Percentiles rank a stretch among this genome's conserved stretches.
phyloP scores from a whole-genome alignment of 2,113 vertebrate genomes.

The Neolamprologus variostigma region DNA sequence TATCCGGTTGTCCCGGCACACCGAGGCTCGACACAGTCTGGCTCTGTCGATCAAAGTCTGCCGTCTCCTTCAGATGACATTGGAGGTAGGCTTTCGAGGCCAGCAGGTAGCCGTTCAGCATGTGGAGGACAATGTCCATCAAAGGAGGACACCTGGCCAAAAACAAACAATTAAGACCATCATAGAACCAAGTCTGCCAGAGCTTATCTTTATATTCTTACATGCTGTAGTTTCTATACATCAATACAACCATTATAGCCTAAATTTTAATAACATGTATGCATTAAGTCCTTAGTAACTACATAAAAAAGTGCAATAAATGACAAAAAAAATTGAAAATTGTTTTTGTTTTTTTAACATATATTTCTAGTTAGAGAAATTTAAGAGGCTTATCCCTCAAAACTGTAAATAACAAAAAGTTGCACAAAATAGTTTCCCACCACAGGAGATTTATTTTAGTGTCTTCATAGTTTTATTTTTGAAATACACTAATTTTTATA shows the following conservation, averaged over 20 bases:
- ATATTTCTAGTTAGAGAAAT: no score
- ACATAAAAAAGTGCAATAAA: no score
- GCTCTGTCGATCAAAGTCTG: constrained; percentile 85
- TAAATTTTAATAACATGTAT: fast-evolving
- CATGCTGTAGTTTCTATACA: not conserved
- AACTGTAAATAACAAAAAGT: not conserved
- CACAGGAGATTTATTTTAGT: not conserved
- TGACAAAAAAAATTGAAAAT: no score
- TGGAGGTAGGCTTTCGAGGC: constrained; percentile 95
- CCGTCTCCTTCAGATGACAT: constrained; percentile 91
- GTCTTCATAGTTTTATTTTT: not conserved
- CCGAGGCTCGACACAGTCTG: constrained; percentile 81
- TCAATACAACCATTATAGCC: not conserved
- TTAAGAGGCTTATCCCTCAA: fast-evolving
- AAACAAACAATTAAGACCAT: not conserved
- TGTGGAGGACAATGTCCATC: constrained; percentile 95
- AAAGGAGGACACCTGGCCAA: constrained; percentile 85
- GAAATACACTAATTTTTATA: fast-evolving
- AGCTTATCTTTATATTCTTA: not conserved
- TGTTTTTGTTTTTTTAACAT: no score
- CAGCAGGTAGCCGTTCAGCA: constrained; percentile 93
- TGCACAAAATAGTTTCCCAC: not conserved
- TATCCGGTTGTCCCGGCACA: constrained; percentile 77
- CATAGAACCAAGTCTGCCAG: not conserved
- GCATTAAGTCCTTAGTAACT: not conserved